A percentile compares a stretch with the other conserved stretches of the same genome.
These are phyloP conservation scores for Nothoprocta pentlandii DNA, from an alignment of 2,113 vertebrate genomes.

Conservation along the genomic window DNA sequence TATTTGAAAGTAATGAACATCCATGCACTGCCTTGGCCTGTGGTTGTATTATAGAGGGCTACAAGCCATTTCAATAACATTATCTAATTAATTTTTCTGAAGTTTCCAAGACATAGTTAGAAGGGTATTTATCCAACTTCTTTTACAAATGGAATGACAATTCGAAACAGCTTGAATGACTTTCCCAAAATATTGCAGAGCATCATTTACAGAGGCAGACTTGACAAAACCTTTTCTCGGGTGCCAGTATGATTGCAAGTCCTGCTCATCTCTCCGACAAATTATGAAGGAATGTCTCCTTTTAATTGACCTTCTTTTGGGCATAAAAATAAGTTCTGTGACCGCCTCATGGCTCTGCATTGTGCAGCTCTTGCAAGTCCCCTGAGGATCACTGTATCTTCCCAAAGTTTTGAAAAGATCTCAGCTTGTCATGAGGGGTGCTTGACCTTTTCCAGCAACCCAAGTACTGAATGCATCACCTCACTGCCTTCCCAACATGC, in stretches of 20 bases:
- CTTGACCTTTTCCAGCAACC: constrained; percentile 27
- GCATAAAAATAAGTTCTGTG: neutral
- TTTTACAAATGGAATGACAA: neutral
- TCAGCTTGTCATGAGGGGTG: neutral
- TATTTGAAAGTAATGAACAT: constrained; percentile 35
- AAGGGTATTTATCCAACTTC: constrained; percentile 9
- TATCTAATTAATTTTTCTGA: constrained; percentile 41
- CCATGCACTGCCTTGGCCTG: neutral
- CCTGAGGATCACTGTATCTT: neutral
- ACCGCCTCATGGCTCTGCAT: neutral
- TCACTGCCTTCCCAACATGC: constrained; percentile 3
- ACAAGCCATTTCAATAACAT: neutral
- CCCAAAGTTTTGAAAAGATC: neutral
- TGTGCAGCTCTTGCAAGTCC: neutral
- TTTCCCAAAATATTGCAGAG: neutral
- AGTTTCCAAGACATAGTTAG: neutral
- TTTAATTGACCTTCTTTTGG: neutral
- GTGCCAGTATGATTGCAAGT: neutral
- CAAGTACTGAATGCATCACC: constrained; percentile 4
- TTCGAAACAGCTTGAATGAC: constrained; percentile 8
- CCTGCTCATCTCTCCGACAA: neutral
- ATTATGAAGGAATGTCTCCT: neutral
- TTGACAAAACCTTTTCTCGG: neutral
- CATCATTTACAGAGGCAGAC: neutral
- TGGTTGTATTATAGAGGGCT: neutral